Evolutionary conservation across 2,888 invertebrate genomes (phyloP).

Genomic region (Andricus curvator): DNA sequence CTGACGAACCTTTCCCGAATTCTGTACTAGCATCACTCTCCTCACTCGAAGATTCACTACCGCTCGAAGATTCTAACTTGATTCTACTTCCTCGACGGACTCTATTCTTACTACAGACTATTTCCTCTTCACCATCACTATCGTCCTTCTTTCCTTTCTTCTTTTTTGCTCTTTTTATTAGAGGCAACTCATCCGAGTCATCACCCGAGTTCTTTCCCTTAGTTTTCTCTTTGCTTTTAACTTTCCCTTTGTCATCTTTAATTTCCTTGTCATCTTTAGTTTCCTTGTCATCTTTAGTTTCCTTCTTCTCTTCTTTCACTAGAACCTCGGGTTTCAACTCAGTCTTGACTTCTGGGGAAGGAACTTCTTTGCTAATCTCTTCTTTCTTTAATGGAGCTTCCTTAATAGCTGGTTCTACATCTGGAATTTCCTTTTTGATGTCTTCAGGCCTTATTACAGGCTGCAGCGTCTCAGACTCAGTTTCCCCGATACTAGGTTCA

Average conservation of each 20-base stretch:
- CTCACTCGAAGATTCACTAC: constrained; percentile 71
- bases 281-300: constrained; percentile 60
- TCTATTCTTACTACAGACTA: constrained; percentile 68
- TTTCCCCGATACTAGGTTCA: not conserved
- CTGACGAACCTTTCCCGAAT: constrained; percentile 67
- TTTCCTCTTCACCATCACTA: constrained; percentile 67
- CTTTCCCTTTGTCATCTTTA: constrained; percentile 41
- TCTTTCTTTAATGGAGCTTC: not conserved
- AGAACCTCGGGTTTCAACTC: constrained; percentile 26
- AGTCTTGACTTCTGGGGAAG: constrained; percentile 43
- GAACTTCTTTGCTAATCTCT: constrained; percentile 37
- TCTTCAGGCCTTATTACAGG: constrained; percentile 26
- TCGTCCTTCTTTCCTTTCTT: constrained; percentile 68
- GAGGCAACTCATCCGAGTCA: constrained; percentile 70
- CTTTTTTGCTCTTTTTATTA: constrained; percentile 66
- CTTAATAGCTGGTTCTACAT: not conserved
- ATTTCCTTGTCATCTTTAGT: constrained; percentile 54
- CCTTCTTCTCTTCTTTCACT: constrained; percentile 57
- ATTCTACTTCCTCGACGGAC: constrained; percentile 72
- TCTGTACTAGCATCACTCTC: constrained; percentile 68
- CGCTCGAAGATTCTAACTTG: constrained; percentile 72
- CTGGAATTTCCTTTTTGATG: constrained; percentile 38
- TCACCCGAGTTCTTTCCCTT: constrained; percentile 63
- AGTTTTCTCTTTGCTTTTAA: constrained; percentile 46
- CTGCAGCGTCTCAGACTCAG: not conserved